phyloP scores from a whole-genome alignment of 2,113 vertebrate species.

The Heloderma charlesbogerti region DNA sequence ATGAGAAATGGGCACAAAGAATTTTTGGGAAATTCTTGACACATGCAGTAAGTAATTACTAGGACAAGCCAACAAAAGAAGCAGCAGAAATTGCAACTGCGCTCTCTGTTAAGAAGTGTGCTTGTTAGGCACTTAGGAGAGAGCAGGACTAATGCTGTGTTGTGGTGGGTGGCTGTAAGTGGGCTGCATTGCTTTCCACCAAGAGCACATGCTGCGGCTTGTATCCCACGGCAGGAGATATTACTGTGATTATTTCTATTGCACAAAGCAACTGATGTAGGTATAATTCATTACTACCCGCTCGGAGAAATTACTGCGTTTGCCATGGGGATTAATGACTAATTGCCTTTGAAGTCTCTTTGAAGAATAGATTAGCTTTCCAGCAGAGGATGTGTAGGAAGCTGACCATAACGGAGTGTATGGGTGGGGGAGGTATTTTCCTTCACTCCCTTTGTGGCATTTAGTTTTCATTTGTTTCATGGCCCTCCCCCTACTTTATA shows the following conservation, averaged over 20 bases:
- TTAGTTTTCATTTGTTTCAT: background rate
- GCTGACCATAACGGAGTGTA: background rate
- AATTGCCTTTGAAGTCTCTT: slow-evolving; percentile 54
- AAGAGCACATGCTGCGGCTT: background rate
- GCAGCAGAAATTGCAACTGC: slow-evolving; percentile 14
- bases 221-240: background rate
- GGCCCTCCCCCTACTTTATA: background rate
- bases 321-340: slow-evolving; percentile 53
- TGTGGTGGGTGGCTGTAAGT: background rate
- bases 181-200: background rate
- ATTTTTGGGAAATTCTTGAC: slow-evolving; percentile 22
- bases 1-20: slow-evolving; percentile 3
- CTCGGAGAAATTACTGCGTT: slow-evolving; percentile 37
- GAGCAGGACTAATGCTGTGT: background rate
- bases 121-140: slow-evolving; percentile 4
- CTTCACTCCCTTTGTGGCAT: background rate
- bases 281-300: slow-evolving; percentile 37
- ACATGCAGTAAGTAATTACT: slow-evolving; percentile 35
- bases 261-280: slow-evolving; percentile 37
- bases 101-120: slow-evolving; percentile 30
- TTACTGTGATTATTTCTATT: slow-evolving; percentile 28
- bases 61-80: slow-evolving; percentile 26
- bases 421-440: background rate
- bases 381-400: background rate
- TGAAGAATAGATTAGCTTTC: slow-evolving; percentile 18